These are phyloP conservation scores for Mustela nigripes DNA, from an alignment of 2,113 vertebrate species.

Conservation along the genomic window DNA sequence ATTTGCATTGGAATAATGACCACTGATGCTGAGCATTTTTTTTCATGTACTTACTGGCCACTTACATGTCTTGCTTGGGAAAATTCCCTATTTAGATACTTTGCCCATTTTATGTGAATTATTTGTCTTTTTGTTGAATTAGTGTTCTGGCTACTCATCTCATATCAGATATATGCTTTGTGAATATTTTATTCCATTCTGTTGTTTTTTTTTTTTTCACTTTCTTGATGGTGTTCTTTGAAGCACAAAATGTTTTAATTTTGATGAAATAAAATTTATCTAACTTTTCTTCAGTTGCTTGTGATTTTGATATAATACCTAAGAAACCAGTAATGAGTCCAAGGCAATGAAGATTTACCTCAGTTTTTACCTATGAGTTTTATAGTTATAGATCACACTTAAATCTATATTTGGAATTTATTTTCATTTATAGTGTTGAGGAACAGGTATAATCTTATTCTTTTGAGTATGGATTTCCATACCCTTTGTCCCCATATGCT, in stretches of 20 bases:
- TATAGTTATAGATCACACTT: neutral
- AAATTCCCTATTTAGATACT: neutral
- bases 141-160: neutral
- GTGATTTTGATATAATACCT: neutral
- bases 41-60: neutral
- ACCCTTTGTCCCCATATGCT: neutral
- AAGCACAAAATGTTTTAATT: neutral
- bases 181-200: neutral
- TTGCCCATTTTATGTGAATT: neutral
- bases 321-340: neutral
- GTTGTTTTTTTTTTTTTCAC: neutral
- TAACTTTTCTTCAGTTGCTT: neutral
- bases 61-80: neutral
- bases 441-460: neutral
- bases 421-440: neutral
- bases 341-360: neutral
- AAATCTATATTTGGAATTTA: neutral
- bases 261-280: neutral
- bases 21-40: neutral
- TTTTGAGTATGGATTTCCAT: neutral
- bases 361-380: neutral
- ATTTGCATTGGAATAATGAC: neutral
- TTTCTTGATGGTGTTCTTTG: neutral
- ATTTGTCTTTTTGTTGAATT: neutral
- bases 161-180: neutral